phyloP scores from a whole-genome alignment of 1,140 invertebrate genomes.

The Lucilia sericata region DNA sequence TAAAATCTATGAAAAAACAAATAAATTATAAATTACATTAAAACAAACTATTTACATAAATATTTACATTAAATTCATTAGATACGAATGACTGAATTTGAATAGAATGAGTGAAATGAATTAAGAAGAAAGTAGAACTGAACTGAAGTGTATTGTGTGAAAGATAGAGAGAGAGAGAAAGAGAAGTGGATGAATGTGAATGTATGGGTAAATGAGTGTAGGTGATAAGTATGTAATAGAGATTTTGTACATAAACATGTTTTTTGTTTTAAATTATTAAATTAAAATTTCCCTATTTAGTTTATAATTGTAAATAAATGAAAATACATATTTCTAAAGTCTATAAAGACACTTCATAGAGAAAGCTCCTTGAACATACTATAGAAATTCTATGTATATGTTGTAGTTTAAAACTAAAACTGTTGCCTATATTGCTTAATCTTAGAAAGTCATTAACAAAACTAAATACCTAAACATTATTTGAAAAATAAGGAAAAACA shows the following conservation, averaged over 20 bases:
- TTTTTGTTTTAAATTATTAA: no score
- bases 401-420: no score
- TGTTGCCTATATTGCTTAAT: no score
- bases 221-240: not conserved
- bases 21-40: not conserved
- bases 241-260: not conserved
- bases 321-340: no score
- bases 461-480: no score
- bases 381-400: no score
- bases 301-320: no score
- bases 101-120: not conserved
- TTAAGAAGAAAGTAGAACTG: not conserved
- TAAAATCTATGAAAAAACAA: not conserved
- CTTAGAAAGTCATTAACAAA: no score
- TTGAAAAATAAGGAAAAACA: no score
- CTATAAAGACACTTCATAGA: no score
- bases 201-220: not conserved
- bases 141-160: not conserved
- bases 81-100: not conserved
- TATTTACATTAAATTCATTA: conserved; percentile 2
- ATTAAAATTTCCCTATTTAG: no score
- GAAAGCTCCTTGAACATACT: no score
- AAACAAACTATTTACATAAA: not conserved
- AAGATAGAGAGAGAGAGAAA: not conserved
- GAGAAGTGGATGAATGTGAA: not conserved